phyloP scores from a whole-genome alignment of 2,888 invertebrate species.

The Aleiodes alternator region DNA sequence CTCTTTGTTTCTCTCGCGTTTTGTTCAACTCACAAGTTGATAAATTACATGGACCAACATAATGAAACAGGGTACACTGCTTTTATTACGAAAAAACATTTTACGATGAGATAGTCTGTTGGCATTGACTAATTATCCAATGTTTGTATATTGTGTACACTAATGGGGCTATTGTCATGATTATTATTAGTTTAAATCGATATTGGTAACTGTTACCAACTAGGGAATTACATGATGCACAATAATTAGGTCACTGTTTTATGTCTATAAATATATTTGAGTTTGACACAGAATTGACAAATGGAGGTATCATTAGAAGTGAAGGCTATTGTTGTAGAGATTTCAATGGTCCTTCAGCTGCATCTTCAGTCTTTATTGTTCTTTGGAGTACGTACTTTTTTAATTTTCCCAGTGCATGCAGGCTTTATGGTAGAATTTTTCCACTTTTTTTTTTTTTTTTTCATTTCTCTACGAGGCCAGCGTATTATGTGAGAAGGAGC shows the following conservation, averaged over 20 bases:
- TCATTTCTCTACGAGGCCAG: too few relatives aligned
- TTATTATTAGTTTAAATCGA: conserved; percentile 19
- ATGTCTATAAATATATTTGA: neutral
- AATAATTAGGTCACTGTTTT: conserved; percentile 21
- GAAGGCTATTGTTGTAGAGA: too few relatives aligned
- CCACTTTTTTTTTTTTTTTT: too few relatives aligned
- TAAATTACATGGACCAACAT: conserved; percentile 12
- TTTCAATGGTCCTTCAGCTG: too few relatives aligned
- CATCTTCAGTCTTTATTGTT: too few relatives aligned
- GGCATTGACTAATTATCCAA: conserved; percentile 23
- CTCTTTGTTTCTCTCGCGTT: neutral
- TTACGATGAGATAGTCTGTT: neutral
- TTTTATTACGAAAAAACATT: conserved; percentile 6
- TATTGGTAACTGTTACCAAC: conserved; percentile 22
- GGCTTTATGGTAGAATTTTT: too few relatives aligned
- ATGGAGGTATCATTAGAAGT: too few relatives aligned
- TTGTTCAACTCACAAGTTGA: neutral
- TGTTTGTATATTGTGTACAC: neutral
- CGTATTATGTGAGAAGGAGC: conserved; percentile 5
- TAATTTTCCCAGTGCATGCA: too few relatives aligned
- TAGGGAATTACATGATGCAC: conserved; percentile 9
- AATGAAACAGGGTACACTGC: too few relatives aligned
- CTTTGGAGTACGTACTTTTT: too few relatives aligned
- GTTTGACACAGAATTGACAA: too few relatives aligned
- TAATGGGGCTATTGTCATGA: conserved; percentile 20